Evolutionary conservation across 2,888 invertebrate genomes (phyloP).

Genomic region (Elmis aenea): DNA sequence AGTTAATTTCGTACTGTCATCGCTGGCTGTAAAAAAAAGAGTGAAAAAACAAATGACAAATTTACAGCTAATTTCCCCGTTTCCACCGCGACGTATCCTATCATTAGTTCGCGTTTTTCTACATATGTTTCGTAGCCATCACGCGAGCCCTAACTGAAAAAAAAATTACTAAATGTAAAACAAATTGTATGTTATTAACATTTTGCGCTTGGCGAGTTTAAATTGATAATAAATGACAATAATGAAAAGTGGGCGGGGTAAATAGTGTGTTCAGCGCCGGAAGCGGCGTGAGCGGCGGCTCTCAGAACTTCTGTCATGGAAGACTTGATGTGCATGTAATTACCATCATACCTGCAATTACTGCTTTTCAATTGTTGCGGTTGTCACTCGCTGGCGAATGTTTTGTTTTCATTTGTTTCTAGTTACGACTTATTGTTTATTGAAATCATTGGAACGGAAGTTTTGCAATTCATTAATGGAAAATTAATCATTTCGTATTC

Average conservation of each 20-base stretch:
- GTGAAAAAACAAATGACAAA: constrained; percentile 20
- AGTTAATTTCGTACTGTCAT: no score
- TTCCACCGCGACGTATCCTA: constrained; percentile 27
- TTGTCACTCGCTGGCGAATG: constrained; percentile 22
- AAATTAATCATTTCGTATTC: no score
- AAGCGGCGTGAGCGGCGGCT: constrained; percentile 38
- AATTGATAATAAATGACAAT: constrained; percentile 49
- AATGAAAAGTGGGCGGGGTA: constrained; percentile 44
- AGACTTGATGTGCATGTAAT: constrained; percentile 24
- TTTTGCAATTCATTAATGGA: no score
- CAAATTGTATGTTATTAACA: constrained; percentile 47
- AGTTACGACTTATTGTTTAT: no score
- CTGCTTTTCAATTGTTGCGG: constrained; percentile 28
- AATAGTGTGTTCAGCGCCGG: constrained; percentile 41
- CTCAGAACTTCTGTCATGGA: constrained; percentile 29
- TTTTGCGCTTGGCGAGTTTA: constrained; percentile 45
- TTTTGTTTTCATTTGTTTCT: no score
- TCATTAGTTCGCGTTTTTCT: constrained; percentile 29
- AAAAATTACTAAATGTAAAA: constrained; percentile 38
- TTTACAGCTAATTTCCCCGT: constrained; percentile 34
- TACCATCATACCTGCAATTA: constrained; percentile 31
- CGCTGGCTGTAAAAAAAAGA: constrained; percentile 6
- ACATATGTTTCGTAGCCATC: constrained; percentile 25
- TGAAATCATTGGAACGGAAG: no score
- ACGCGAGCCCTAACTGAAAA: constrained; percentile 30